Conservation (phyloP, 2,888 invertebrate species). For the Drosophila glabriapex region DNA sequence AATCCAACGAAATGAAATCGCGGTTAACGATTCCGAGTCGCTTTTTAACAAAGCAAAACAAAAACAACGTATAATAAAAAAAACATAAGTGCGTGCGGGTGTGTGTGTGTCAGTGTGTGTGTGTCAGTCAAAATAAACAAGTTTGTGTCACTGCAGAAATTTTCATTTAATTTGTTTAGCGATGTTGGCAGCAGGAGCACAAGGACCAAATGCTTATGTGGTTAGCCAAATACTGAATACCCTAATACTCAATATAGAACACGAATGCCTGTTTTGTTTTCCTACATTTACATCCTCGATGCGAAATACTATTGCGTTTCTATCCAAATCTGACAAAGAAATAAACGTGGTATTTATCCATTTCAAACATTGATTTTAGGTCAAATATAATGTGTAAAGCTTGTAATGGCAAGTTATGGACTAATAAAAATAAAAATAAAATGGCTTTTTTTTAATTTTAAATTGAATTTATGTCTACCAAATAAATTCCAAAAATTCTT, state of each 20-base stretch:
- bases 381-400: not conserved
- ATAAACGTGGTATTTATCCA: not conserved
- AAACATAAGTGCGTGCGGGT: conserved; percentile 10
- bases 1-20: conserved; percentile 61
- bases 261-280: not conserved
- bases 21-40: conserved; percentile 74
- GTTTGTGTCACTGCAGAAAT: conserved; percentile 84
- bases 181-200: conserved; percentile 40
- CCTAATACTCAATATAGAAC: not conserved
- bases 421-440: too few species aligned
- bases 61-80: not conserved
- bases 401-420: not conserved
- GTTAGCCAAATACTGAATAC: conserved; percentile 8
- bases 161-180: conserved; percentile 84
- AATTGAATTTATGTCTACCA: not conserved
- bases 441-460: not conserved
- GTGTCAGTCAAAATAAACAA: conserved; percentile 83
- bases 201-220: not conserved
- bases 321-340: not conserved
- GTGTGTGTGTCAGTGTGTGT: conserved; percentile 32
- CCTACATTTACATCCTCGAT: not conserved
- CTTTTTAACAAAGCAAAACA: conserved; percentile 47
- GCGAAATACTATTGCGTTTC: too few species aligned
- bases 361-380: not conserved
- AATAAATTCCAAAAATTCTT: not conserved